Evolutionary conservation across 2,888 invertebrate species (phyloP), one percentile per base, ranked within the genome.

Genomic region (Lasioglossum zephyrum): DNA sequence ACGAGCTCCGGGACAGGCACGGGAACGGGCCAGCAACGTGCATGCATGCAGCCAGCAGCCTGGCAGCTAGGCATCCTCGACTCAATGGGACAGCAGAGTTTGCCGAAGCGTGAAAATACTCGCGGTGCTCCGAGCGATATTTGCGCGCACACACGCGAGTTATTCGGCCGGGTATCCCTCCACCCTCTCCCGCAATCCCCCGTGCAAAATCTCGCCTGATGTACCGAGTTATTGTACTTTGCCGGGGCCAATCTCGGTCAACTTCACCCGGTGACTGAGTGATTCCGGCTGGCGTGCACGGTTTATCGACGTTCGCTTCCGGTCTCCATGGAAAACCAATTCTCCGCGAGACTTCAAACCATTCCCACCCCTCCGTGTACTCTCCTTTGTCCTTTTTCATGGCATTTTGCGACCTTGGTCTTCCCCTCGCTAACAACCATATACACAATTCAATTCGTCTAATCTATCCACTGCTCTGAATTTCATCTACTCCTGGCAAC

Each of bases 181-280:
- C 73, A 18, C 22, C 11, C 44, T 22, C 47, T 4, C 18, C 81
- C 80, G 77, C 60, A n/a, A 16, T 16, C 88, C 84, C 77, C 73
- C 72, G 60, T 16, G 31, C 63, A 31, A 63, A 63, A 63, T 63
- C 63, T 63, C 41, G 85, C 84, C 88, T 85, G 91, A 88, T 87
- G 88, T 90, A 88, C 86, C 88, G 89, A 90, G 89, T 89, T 90
- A 92, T 91, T 88, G 92, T 90, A 88, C 89, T 87, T 87, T 85
- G 90, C n/a, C 85, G 87, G 85, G 80, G 69, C 81, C 86, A 86
- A 90, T 87, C 91, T 89, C 90, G 89, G 90, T 87, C 91, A 89
- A 89, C 88, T 90, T 87, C 87, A 79, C 84, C 87, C 85, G 84
- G 84, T 86, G 82, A 86, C 87, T 84, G 87, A 89, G 84, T 87